Percentiles rank a stretch among this genome's conserved stretches.
These are phyloP conservation scores for Gastrophryne carolinensis DNA, from an alignment of 2,797 vertebrate species.

Conservation along the genomic window DNA sequence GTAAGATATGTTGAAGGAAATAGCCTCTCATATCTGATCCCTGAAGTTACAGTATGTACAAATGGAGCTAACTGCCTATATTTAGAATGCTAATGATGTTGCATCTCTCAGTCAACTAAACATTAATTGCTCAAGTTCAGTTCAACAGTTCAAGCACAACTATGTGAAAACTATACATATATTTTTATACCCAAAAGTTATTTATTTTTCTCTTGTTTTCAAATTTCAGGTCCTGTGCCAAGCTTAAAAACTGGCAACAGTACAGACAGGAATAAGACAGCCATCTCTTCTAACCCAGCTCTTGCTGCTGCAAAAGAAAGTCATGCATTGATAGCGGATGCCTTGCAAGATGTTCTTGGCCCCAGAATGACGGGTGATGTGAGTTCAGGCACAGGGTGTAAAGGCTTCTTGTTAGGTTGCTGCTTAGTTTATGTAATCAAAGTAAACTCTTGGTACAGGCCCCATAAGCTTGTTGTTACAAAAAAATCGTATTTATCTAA, in stretches of 20 bases:
- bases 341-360: slow-evolving; percentile 38
- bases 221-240: slow-evolving; percentile 26
- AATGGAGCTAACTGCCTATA: not conserved
- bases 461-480: no score
- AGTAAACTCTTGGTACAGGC: no score
- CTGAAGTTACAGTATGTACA: not conserved
- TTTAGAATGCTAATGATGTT: not conserved
- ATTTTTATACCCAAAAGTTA: not conserved
- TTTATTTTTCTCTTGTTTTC: not conserved
- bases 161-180: not conserved
- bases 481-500: no score
- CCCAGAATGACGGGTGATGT: slow-evolving; percentile 50
- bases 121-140: not conserved
- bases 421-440: no score
- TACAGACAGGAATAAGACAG: slow-evolving; percentile 31
- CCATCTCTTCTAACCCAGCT: slow-evolving; percentile 24
- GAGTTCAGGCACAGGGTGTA: no score
- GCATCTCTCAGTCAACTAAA: not conserved
- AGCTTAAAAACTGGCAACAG: slow-evolving; percentile 45
- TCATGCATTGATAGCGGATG: slow-evolving; percentile 38
- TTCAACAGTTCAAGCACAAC: not conserved
- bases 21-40: not conserved
- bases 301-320: slow-evolving; percentile 36
- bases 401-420: no score
- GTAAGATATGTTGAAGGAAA: slow-evolving; percentile 20